A percentile compares a stretch with the other conserved stretches of the same genome.
Evolutionary conservation across 2,888 invertebrate species (phyloP).

Genomic region (Monopis laevigella): DNA sequence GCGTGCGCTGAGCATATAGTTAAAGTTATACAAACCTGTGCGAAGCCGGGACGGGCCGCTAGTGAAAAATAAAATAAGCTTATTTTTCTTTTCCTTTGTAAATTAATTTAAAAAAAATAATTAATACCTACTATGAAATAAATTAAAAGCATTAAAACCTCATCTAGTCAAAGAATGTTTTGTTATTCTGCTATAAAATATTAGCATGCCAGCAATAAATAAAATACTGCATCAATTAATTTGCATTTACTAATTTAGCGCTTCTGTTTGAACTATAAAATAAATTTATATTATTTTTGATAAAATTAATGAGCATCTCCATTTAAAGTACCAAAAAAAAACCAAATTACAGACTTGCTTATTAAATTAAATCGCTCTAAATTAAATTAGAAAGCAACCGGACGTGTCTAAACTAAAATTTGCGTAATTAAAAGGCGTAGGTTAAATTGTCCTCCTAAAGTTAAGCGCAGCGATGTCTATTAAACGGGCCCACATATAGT

Average conservation of each 20-base stretch:
- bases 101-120: too few relatives aligned
- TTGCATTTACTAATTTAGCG: neutral
- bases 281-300: neutral
- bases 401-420: constrained; percentile 34
- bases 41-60: too few relatives aligned
- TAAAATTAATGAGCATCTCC: neutral
- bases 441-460: constrained; percentile 51
- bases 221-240: too few relatives aligned
- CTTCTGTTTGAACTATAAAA: neutral
- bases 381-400: constrained; percentile 57
- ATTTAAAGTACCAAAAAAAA: neutral
- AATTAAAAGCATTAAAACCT: too few relatives aligned
- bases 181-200: too few relatives aligned
- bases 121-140: too few relatives aligned
- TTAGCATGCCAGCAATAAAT: too few relatives aligned
- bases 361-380: constrained; percentile 31
- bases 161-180: too few relatives aligned
- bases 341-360: neutral
- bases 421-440: constrained; percentile 52
- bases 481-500: constrained; percentile 57
- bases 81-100: too few relatives aligned
- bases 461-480: constrained; percentile 42
- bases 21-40: too few relatives aligned
- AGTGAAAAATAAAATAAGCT: too few relatives aligned
- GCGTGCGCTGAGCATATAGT: too few relatives aligned